These are phyloP conservation scores for Heteromyza rotundicornis DNA, from an alignment of 2,888 invertebrate species.

Conservation along the genomic window DNA sequence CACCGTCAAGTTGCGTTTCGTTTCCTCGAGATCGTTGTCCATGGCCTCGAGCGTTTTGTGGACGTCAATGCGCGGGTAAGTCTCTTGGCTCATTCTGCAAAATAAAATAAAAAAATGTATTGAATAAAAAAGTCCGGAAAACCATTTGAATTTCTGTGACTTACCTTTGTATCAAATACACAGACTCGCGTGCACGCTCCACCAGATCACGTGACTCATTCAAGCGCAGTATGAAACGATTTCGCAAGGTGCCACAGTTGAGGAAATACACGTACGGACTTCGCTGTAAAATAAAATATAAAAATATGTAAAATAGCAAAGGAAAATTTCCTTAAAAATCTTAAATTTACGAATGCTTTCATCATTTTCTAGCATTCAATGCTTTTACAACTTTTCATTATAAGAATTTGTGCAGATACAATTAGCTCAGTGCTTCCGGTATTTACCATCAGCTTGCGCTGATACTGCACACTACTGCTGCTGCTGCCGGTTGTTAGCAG, in stretches of 20 bases:
- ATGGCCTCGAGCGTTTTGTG: constrained; percentile 55
- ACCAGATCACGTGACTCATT: constrained; percentile 62
- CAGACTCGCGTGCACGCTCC: constrained; percentile 61
- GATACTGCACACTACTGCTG: too few species aligned
- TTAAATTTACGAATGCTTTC: too few species aligned
- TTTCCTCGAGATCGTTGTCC: constrained; percentile 60
- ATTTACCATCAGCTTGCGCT: too few species aligned
- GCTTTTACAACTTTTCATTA: too few species aligned
- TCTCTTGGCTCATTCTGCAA: constrained; percentile 59
- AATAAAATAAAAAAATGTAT: background rate
- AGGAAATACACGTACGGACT: constrained; percentile 62
- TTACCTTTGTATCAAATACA: constrained; percentile 57
- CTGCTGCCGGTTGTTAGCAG: too few species aligned
- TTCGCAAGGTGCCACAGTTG: constrained; percentile 61
- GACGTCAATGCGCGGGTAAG: constrained; percentile 60
- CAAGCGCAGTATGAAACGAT: constrained; percentile 61
- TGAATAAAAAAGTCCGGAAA: constrained; percentile 6
- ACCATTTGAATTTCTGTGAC: constrained; percentile 12
- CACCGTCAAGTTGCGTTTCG: constrained; percentile 61
- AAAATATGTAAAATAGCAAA: background rate
- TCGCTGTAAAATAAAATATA: constrained; percentile 43
- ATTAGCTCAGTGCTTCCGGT: background rate
- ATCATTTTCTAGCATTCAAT: too few species aligned
- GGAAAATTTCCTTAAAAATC: too few species aligned
- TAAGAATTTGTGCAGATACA: background rate